Evolutionary conservation across 2,113 vertebrate genomes (phyloP).

Genomic region (Fulmarus glacialis): DNA sequence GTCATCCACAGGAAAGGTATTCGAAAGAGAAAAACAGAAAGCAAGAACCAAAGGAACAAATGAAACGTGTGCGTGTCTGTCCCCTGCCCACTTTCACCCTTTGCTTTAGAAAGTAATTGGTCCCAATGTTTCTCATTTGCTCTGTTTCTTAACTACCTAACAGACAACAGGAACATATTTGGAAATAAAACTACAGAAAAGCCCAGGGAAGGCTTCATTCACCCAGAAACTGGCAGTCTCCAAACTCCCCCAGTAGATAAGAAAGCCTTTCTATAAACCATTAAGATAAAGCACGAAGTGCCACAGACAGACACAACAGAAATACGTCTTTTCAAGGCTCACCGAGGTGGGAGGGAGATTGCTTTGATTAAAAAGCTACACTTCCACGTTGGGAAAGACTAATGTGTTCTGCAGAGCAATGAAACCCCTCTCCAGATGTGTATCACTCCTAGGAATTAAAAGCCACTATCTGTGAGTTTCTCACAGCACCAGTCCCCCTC

Average conservation of each 20-base stretch:
- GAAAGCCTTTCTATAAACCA: not conserved
- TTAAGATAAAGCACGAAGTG: not conserved
- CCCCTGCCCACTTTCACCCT: not conserved
- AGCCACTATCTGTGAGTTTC: not conserved
- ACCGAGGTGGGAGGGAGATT: not conserved
- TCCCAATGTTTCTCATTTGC: not conserved
- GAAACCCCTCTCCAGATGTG: not conserved
- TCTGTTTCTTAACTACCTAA: not conserved
- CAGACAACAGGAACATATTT: not conserved
- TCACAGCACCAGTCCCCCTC: not conserved
- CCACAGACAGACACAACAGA: not conserved
- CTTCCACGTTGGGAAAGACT: not conserved
- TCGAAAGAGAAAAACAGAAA: not conserved
- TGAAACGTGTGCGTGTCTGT: fast-evolving
- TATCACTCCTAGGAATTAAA: not conserved
- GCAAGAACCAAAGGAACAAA: not conserved
- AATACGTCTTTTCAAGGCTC: not conserved
- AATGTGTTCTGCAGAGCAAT: not conserved
- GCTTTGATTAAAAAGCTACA: not conserved
- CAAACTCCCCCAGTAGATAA: not conserved
- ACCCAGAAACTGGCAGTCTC: not conserved
- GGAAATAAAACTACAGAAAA: not conserved
- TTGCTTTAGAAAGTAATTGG: not conserved
- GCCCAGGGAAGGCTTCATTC: not conserved
- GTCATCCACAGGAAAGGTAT: not conserved